Percentiles rank a stretch among this genome's conserved stretches.
phyloP scores from a whole-genome alignment of 2,888 invertebrate genomes.

The Monoplex corrugatus region DNA sequence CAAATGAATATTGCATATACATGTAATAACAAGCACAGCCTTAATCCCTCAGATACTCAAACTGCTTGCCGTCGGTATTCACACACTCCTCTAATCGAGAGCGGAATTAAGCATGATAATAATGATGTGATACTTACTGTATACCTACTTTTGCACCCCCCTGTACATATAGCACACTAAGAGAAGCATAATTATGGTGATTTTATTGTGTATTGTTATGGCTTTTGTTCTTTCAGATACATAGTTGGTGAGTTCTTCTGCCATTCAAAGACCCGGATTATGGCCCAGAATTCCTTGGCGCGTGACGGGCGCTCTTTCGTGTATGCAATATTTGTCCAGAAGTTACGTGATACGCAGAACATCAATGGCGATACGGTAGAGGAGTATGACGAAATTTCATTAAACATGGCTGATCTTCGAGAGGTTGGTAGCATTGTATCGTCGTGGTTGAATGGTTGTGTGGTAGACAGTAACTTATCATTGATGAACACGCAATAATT shows the following conservation, averaged over 20 bases:
- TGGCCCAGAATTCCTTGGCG: not conserved
- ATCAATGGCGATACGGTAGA: not conserved
- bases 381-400: not conserved
- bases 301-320: not conserved
- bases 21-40: too few species aligned
- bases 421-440: not conserved
- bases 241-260: not conserved
- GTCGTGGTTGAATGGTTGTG: too few species aligned
- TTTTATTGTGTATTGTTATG: not conserved
- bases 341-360: not conserved
- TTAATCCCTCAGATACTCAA: too few species aligned
- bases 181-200: not conserved
- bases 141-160: too few species aligned
- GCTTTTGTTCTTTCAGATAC: not conserved
- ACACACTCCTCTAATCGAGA: not conserved
- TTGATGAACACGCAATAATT: too few species aligned
- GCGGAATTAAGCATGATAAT: not conserved
- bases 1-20: too few species aligned
- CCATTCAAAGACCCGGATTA: not conserved
- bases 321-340: not conserved
- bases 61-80: too few species aligned
- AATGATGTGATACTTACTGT: not conserved
- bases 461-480: too few species aligned
- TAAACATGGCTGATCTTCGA: not conserved
- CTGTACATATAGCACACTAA: too few species aligned